Evolutionary conservation across 2,888 invertebrate species (phyloP), one percentile per base, ranked within the genome.

Genomic region (Lamellibrachia columna): DNA sequence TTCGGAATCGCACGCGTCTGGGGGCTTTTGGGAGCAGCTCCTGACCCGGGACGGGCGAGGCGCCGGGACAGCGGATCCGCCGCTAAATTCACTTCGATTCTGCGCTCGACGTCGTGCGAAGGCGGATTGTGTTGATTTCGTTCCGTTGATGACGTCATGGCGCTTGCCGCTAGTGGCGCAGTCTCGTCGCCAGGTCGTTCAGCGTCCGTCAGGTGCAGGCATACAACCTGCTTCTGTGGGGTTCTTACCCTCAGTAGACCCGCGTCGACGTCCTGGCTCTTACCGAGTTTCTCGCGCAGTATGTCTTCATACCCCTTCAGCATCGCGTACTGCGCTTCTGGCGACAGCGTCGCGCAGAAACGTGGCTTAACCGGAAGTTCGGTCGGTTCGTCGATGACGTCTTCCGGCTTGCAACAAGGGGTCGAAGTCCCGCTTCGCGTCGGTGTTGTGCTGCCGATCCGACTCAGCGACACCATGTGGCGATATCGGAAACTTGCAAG

Each of bases 221-320:
- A 55, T 3, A 55, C 58, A 40, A 93, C 93, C 2, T 52, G 90
- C n/a, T 93, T n/a, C 52, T 92, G 93, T 7, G 93, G 93, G 28
- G 93, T 93, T 53, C 90, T 93, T 7, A 93, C 93, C 22, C 93
- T n/a, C 55, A 91, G 22, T 9, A 75, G 53, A 11, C 40, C 40
- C 52, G 53, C 11, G 11, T 58, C 92, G 52, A 3, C 40, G 8
- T 28, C 58, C 75, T n/a, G 60, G 11, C 58, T 58, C 9, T 75
- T 75, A 28, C 9, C 90, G 22, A 93, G 92, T 28, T 91, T 90
- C 1, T 92, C 91, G 1, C 94, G 75, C 7, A 96, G 95, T 7
- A 95, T 94, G 92, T 96, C 96, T 93, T 96, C 96, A 92, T 96
- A 96, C 0, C 96, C 96, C 93, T 96, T 96, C 95, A 96, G 94